Evolutionary conservation across 1,140 invertebrate species (phyloP), one percentile per base, ranked within the genome.

Genomic region (Ephestia elutella): DNA sequence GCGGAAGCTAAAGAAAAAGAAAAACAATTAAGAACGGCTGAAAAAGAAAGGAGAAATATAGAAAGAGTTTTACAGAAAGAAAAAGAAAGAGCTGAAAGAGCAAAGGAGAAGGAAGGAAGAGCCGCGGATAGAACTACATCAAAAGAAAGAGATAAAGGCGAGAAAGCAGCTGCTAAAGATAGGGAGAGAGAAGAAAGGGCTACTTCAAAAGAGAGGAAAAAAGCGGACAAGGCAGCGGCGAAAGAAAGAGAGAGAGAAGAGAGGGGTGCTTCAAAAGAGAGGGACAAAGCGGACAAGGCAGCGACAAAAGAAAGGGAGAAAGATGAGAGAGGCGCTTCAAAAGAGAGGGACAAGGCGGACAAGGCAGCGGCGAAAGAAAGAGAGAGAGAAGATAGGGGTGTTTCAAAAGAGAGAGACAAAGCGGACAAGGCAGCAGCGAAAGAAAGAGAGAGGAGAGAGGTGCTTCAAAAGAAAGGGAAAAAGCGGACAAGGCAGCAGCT

Each of bases 221-320:
- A 59, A 28, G 30, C 44, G 1, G 57, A 44, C 48, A 17, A 4
- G 11, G 18, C 49, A 10, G 20, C 18, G 8, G n/a, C 32, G 9
- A 62, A 63, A 61, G 61, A 63, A 54, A 66, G 15, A 60, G 59
- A 62, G 10, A 65, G 63, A 50, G 18, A 4, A 18, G 49, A 50
- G 20, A 50, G 4, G 13, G 49, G 5, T 49, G 18, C 50, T 48
- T n/a, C 15, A 35, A 62, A 60, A 10, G 49, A 60, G 13, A 9
- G 13, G 15, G 61, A 57, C 10, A 56, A 20, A 59, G 50, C 25
- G 18, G 49, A 50, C 8, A 50, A 18, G 20, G 18, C 15, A 11
- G 18, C 50, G 32, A 17, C n/a, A 10, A 56, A 32, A 25, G 54
- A 50, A 0, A 55, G 30, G 48, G 54, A 49, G 53, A 63, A 55